Evolutionary conservation across 1,140 invertebrate genomes (phyloP).

Genomic region (Drosophila rufa): DNA sequence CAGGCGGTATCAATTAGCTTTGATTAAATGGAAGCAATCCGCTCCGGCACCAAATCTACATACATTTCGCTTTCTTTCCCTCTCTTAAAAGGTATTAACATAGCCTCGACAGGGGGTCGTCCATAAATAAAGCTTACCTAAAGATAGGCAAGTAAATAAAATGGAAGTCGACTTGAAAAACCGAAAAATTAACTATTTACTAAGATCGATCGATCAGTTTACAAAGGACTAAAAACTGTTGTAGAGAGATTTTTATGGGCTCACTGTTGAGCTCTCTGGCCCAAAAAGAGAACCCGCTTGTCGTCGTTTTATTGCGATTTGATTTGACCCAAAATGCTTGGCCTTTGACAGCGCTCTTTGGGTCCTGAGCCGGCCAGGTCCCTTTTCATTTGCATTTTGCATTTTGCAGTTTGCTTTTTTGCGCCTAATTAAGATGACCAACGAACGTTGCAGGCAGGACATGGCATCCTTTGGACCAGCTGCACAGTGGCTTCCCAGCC

Average conservation of each 20-base stretch:
- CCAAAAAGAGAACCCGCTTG: background rate
- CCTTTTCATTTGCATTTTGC: constrained; percentile 62
- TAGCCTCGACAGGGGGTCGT: background rate
- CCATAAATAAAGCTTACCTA: constrained; percentile 37
- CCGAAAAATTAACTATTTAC: too few species aligned
- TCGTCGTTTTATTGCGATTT: constrained; percentile 39
- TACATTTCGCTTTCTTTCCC: background rate
- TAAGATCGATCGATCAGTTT: too few species aligned
- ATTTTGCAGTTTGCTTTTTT: constrained; percentile 56
- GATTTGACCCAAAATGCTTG: constrained; percentile 49
- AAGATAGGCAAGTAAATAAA: background rate
- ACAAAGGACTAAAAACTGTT: background rate
- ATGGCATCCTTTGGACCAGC: constrained; percentile 25
- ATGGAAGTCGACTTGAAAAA: too few species aligned
- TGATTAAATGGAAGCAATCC: constrained; percentile 55
- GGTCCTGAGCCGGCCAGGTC: constrained; percentile 1
- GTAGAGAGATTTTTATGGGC: background rate
- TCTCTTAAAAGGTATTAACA: constrained; percentile 24
- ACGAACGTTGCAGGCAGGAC: constrained; percentile 36
- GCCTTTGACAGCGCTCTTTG: constrained; percentile 42
- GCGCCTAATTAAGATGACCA: constrained; percentile 59
- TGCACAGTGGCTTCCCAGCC: constrained; percentile 27
- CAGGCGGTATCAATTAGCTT: constrained; percentile 61
- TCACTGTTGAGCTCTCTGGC: background rate
- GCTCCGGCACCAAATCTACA: background rate